phyloP scores from a whole-genome alignment of 2,113 vertebrate genomes.

The Ceyx cyanopectus region DNA sequence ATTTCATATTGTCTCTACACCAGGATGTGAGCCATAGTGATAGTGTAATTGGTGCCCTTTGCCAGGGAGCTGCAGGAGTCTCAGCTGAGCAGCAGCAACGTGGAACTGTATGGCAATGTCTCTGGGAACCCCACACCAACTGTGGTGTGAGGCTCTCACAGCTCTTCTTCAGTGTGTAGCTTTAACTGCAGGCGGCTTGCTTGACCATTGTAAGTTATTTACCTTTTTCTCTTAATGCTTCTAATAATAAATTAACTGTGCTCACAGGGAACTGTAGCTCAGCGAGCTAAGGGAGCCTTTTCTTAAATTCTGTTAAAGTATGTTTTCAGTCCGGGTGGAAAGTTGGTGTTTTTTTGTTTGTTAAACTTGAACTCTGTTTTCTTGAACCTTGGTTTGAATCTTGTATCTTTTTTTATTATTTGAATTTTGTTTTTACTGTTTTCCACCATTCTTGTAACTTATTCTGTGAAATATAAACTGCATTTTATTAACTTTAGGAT shows the following conservation, averaged over 20 bases:
- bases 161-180: neutral
- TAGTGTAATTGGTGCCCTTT: neutral
- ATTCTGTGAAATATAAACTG: neutral
- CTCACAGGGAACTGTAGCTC: neutral
- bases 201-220: neutral
- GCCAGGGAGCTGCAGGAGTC: neutral
- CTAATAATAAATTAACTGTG: neutral
- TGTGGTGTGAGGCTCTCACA: neutral
- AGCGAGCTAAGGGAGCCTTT: neutral
- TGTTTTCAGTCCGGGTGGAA: neutral
- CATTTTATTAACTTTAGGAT: neutral
- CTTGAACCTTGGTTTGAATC: neutral
- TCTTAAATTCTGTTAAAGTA: neutral
- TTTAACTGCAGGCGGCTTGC: neutral
- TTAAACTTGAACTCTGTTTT: neutral
- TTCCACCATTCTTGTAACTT: neutral
- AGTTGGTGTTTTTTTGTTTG: neutral
- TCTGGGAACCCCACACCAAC: neutral
- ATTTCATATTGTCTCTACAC: neutral
- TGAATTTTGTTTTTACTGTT: neutral
- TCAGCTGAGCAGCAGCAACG: neutral
- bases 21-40: neutral
- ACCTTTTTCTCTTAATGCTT: neutral
- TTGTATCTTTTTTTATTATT: neutral
- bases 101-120: neutral